Conservation (phyloP, 2,113 vertebrate species). For the Phyllostomus hastatus region DNA sequence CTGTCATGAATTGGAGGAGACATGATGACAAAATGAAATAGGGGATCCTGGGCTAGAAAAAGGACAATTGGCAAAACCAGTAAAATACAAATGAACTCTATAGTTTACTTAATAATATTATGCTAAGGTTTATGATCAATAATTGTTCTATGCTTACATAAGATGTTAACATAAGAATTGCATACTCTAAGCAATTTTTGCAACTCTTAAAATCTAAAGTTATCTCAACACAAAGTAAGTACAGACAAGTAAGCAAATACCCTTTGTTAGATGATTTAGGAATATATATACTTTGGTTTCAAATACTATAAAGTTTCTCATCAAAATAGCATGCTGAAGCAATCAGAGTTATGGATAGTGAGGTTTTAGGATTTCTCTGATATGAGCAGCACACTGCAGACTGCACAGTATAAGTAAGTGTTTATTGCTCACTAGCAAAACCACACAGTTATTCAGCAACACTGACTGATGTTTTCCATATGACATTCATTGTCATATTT, state of each 20-base stretch:
- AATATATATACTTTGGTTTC: slow-evolving; percentile 36
- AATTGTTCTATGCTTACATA: not conserved
- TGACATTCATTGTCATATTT: not conserved
- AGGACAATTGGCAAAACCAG: not conserved
- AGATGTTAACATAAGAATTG: not conserved
- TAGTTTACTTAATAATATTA: not conserved
- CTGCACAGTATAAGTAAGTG: slow-evolving; percentile 48
- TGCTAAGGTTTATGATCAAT: not conserved
- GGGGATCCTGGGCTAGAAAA: not conserved
- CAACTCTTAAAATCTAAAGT: not conserved
- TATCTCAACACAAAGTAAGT: slow-evolving; percentile 3
- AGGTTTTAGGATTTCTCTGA: slow-evolving; percentile 47
- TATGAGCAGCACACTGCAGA: slow-evolving; percentile 47
- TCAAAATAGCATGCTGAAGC: slow-evolving; percentile 53
- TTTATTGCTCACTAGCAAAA: slow-evolving; percentile 58
- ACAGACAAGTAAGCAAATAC: slow-evolving; percentile 8
- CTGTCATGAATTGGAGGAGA: not conserved
- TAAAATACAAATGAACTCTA: not conserved
- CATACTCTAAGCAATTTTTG: not conserved
- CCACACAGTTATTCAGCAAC: slow-evolving; percentile 24
- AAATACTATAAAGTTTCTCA: slow-evolving; percentile 58
- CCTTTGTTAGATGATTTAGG: slow-evolving; percentile 40
- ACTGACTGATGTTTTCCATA: not conserved
- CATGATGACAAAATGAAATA: not conserved
- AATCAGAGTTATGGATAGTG: slow-evolving; percentile 50